phyloP scores from a whole-genome alignment of 53 echinoderm and acorn worm genomes.

The Luidia sarsii region DNA sequence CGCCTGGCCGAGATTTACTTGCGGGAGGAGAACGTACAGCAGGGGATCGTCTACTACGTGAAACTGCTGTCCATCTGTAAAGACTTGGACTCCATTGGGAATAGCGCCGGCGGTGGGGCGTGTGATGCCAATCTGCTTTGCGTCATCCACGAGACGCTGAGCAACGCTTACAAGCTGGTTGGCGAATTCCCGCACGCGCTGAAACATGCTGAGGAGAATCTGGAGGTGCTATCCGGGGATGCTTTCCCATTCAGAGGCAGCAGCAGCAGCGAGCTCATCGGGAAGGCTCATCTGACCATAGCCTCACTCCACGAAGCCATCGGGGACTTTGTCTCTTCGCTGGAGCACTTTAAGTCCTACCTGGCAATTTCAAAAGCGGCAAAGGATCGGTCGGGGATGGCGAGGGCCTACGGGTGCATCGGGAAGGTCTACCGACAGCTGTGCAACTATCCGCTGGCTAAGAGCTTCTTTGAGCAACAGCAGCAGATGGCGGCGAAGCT shows the following conservation, averaged over 20 bases:
- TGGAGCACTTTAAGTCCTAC: slow-evolving; percentile 81
- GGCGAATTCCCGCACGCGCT: slow-evolving; percentile 75
- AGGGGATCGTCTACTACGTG: slow-evolving; percentile 76
- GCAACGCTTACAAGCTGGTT: slow-evolving; percentile 68
- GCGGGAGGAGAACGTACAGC: slow-evolving; percentile 57
- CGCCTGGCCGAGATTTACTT: slow-evolving; percentile 76
- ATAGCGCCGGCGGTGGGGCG: background rate
- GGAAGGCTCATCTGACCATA: slow-evolving; percentile 76
- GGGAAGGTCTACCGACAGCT: slow-evolving; percentile 80
- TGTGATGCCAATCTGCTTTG: slow-evolving; percentile 42
- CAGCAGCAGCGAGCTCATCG: slow-evolving; percentile 51
- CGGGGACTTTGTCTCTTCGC: slow-evolving; percentile 68
- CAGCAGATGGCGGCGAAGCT: slow-evolving; percentile 73
- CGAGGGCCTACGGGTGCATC: slow-evolving; percentile 83
- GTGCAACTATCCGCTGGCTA: slow-evolving; percentile 71
- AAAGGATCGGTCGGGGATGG: slow-evolving; percentile 82
- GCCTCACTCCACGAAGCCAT: slow-evolving; percentile 75
- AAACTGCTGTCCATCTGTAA: slow-evolving; percentile 80
- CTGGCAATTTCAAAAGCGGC: slow-evolving; percentile 63
- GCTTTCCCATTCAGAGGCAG: no score
- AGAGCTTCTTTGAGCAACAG: slow-evolving; percentile 87
- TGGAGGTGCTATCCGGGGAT: slow-evolving; percentile 7
- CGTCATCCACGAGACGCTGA: slow-evolving; percentile 74
- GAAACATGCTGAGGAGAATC: slow-evolving; percentile 64
- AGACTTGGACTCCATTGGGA: slow-evolving; percentile 41